These are phyloP conservation scores for Lordiphosa fenestrarum DNA, from an alignment of 2,888 invertebrate genomes.

Conservation along the genomic window DNA sequence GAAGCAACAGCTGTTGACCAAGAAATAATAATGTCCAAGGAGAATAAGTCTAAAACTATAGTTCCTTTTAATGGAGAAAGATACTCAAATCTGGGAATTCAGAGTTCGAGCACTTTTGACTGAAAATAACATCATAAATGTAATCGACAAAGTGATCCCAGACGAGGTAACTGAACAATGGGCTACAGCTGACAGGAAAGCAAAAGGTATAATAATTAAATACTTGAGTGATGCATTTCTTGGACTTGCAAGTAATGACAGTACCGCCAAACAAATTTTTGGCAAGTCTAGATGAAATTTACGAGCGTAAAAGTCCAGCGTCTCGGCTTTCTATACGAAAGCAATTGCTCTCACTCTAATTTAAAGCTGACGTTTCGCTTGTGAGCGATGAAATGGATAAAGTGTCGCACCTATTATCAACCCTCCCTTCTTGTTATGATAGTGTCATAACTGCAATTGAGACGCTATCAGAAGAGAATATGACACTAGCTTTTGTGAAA, in stretches of 20 bases:
- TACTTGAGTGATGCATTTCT: conserved; percentile 6
- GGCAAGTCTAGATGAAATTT: background rate
- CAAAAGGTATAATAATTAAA: background rate
- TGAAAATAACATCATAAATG: too few relatives aligned
- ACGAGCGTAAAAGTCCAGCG: background rate
- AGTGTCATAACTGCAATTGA: conserved; percentile 18
- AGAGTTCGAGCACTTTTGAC: too few relatives aligned
- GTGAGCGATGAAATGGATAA: conserved; percentile 15
- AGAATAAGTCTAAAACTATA: too few relatives aligned
- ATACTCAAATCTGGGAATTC: too few relatives aligned
- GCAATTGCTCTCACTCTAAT: background rate
- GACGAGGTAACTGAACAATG: too few relatives aligned
- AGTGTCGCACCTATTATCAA: conserved; percentile 11
- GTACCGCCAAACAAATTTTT: conserved; percentile 2
- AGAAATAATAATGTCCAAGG: too few relatives aligned
- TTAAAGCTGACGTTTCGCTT: background rate
- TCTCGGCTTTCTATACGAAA: background rate
- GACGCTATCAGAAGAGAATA: conserved; percentile 9
- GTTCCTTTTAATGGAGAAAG: too few relatives aligned
- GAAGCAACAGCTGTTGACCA: too few relatives aligned
- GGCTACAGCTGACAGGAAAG: background rate
- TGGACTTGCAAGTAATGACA: background rate
- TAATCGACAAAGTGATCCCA: too few relatives aligned
- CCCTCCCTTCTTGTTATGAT: conserved; percentile 14
- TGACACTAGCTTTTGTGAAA: background rate